Conservation (phyloP, 2,113 vertebrate genomes). For the Microcebus tavaratra region DNA sequence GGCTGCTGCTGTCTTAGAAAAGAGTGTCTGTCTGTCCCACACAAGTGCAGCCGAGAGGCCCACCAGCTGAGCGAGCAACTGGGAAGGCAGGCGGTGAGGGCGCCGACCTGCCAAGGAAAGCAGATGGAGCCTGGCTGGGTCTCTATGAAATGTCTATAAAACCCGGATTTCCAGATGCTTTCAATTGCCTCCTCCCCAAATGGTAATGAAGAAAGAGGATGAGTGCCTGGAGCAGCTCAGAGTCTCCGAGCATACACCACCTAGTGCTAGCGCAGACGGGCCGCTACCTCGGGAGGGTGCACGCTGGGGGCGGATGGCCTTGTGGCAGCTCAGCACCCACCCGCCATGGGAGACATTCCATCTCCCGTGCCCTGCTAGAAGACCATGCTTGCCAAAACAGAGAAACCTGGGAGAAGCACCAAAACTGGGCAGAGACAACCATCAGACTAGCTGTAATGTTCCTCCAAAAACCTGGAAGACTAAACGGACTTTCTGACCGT, state of each 20-base stretch:
- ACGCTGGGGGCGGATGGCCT: background rate
- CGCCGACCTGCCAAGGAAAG: slow-evolving; percentile 60
- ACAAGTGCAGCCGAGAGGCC: background rate
- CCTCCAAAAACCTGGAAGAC: background rate
- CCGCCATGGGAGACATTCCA: background rate
- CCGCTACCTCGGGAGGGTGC: background rate
- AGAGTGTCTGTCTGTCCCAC: background rate
- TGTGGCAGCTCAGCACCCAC: accelerated
- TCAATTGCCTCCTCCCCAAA: slow-evolving; percentile 57
- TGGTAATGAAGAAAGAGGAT: slow-evolving; percentile 43
- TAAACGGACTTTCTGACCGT: background rate
- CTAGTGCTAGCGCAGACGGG: background rate
- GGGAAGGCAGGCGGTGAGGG: background rate
- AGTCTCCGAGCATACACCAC: background rate
- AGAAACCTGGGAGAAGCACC: background rate
- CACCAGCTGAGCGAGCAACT: background rate
- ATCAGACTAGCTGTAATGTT: background rate
- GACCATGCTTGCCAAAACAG: background rate
- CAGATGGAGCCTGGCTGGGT: slow-evolving; percentile 64
- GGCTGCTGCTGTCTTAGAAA: background rate
- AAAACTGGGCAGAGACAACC: background rate
- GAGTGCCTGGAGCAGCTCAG: slow-evolving; percentile 21
- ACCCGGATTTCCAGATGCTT: slow-evolving; percentile 70
- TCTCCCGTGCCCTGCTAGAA: background rate
- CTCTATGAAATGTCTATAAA: slow-evolving; percentile 55